These are phyloP conservation scores for Chrosomus eos DNA, from an alignment of 2,797 vertebrate species.

Conservation along the genomic window DNA sequence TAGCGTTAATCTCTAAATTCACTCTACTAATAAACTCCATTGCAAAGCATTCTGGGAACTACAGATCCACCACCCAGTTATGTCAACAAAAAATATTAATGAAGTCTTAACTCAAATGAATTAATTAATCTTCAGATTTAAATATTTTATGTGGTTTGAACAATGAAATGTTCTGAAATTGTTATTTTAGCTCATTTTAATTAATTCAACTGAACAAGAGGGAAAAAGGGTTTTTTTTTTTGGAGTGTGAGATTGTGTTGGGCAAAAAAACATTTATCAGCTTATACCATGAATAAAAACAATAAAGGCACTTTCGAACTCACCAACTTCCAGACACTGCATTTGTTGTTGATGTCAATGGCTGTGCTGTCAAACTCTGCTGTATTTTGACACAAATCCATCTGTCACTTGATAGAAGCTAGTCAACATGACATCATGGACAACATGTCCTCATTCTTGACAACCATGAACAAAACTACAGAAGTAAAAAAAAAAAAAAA, in stretches of 20 bases:
- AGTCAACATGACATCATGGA: neutral
- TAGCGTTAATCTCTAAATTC: neutral
- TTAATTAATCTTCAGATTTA: neutral
- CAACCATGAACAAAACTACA: neutral
- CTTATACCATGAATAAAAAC: neutral
- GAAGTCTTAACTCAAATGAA: no score
- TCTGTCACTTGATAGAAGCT: constrained; percentile 9
- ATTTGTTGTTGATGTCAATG: constrained; percentile 18
- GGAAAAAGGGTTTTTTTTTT: no score
- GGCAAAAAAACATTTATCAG: neutral
- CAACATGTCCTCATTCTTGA: neutral
- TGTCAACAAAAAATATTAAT: neutral
- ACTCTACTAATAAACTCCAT: neutral
- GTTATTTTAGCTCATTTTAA: neutral
- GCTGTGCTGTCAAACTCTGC: constrained; percentile 1
- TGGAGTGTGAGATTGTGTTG: neutral
- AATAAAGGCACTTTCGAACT: neutral
- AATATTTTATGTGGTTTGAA: neutral
- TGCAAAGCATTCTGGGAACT: neutral
- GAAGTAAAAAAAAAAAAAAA: neutral
- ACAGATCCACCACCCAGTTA: neutral
- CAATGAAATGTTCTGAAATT: neutral
- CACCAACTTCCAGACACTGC: neutral
- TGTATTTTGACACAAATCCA: constrained; percentile 3
- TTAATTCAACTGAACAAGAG: neutral